Conservation (phyloP, 2,888 invertebrate genomes). For the Phalera bucephala region DNA sequence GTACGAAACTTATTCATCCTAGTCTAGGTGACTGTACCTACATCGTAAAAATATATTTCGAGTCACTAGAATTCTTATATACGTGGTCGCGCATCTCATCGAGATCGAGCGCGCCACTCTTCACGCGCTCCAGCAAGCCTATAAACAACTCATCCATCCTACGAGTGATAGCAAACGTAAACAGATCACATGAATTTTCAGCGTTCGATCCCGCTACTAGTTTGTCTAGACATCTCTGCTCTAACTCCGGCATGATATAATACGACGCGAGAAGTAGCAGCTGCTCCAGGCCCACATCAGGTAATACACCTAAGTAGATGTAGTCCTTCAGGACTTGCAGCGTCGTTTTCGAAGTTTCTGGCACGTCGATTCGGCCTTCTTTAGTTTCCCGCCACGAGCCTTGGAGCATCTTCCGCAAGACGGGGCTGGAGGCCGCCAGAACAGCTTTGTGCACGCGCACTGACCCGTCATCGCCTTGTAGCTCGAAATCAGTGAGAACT, state of each 20-base stretch:
- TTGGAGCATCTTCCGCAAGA: conserved; percentile 45
- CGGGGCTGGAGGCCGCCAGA: conserved; percentile 50
- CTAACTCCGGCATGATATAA: background rate
- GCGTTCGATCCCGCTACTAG: background rate
- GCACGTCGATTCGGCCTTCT: conserved; percentile 43
- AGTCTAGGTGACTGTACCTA: too few relatives aligned
- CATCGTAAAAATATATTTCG: too few relatives aligned
- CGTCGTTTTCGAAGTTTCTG: conserved; percentile 40
- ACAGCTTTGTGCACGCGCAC: conserved; percentile 49
- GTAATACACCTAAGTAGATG: conserved; percentile 1
- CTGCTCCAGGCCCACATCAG: background rate
- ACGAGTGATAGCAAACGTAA: background rate
- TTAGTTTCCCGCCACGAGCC: conserved; percentile 49
- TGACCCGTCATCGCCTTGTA: conserved; percentile 49
- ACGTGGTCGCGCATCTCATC: background rate
- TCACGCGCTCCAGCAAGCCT: background rate
- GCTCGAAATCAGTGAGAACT: background rate
- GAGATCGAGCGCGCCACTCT: background rate
- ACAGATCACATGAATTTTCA: background rate
- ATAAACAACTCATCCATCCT: background rate
- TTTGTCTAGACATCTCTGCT: background rate
- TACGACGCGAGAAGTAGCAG: background rate
- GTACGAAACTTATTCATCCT: too few relatives aligned
- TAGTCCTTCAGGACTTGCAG: conserved; percentile 29
- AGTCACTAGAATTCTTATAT: too few relatives aligned